Evolutionary conservation across 2,113 vertebrate species (phyloP).

Genomic region (Amblyopsis rosae): DNA sequence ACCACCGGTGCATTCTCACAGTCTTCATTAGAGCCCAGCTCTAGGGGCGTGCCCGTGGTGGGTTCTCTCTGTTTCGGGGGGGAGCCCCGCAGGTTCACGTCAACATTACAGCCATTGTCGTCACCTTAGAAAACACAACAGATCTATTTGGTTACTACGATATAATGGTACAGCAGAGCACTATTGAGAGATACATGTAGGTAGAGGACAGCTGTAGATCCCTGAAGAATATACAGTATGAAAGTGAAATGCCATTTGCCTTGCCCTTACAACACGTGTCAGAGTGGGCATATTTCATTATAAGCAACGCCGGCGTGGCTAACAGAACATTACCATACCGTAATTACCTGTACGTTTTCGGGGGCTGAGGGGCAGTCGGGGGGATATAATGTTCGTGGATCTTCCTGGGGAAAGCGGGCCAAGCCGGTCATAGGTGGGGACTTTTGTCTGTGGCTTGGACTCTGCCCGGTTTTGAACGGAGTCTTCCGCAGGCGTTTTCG

Average conservation of each 20-base stretch:
- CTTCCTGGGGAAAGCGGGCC: neutral
- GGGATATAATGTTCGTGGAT: neutral
- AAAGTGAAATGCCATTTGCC: too few relatives aligned
- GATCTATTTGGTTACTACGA: too few relatives aligned
- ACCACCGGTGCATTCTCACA: conserved; percentile 43
- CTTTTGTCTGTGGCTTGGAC: neutral
- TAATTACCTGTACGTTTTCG: conserved; percentile 90
- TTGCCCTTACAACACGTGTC: too few relatives aligned
- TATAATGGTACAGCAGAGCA: too few relatives aligned
- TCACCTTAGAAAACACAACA: conserved; percentile 71
- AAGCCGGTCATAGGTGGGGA: neutral
- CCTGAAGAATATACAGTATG: too few relatives aligned
- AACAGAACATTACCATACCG: neutral
- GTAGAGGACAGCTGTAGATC: too few relatives aligned
- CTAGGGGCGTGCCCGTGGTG: conserved; percentile 59
- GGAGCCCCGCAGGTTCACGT: conserved; percentile 71
- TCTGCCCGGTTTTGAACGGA: neutral
- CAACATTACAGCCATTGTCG: conserved; percentile 88
- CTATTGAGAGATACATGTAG: too few relatives aligned
- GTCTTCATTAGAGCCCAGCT: conserved; percentile 82
- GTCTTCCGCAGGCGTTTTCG: neutral
- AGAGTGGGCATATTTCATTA: neutral
- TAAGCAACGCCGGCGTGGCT: neutral
- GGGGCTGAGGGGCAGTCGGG: conserved; percentile 84
- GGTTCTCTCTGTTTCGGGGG: conserved; percentile 84